Conservation (phyloP, 1,140 invertebrate species). For the Polyergus mexicanus region DNA sequence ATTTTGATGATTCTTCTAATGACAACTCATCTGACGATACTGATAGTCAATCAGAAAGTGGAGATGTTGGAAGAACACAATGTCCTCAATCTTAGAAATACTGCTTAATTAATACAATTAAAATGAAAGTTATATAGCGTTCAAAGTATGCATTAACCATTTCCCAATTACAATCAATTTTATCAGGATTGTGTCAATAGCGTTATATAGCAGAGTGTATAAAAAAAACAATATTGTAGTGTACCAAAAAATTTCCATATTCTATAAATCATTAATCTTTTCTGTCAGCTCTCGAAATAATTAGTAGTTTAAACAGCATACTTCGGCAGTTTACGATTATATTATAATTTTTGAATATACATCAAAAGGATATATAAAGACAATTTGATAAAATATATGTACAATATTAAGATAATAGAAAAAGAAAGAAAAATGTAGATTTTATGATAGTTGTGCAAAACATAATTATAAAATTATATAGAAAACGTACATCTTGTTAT, state of each 20-base stretch:
- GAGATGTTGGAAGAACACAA: conserved; percentile 50
- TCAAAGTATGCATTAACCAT: conserved; percentile 29
- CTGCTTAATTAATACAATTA: conserved; percentile 11
- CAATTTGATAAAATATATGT: conserved; percentile 30
- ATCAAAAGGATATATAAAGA: conserved; percentile 12
- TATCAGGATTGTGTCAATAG: conserved; percentile 38
- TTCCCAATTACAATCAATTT: conserved; percentile 41
- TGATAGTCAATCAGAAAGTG: conserved; percentile 63
- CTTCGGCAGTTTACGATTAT: conserved; percentile 1
- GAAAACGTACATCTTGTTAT: conserved; percentile 3
- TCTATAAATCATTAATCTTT: conserved; percentile 45
- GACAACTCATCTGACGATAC: conserved; percentile 64
- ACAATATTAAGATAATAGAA: neutral
- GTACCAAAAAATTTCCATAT: conserved; percentile 1
- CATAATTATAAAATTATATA: neutral
- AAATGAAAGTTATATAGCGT: conserved; percentile 21
- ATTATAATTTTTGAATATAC: conserved; percentile 58
- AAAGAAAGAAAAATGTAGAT: neutral
- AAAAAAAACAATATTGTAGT: neutral
- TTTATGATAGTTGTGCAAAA: conserved; percentile 20
- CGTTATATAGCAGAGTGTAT: conserved; percentile 33
- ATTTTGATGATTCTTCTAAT: conserved; percentile 57
- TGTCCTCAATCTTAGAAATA: conserved; percentile 64
- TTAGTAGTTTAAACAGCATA: conserved; percentile 14
- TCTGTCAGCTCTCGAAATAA: conserved; percentile 39